Evolutionary conservation across 1,140 invertebrate species (phyloP).

Genomic region (Pseudomyrmex concolor): DNA sequence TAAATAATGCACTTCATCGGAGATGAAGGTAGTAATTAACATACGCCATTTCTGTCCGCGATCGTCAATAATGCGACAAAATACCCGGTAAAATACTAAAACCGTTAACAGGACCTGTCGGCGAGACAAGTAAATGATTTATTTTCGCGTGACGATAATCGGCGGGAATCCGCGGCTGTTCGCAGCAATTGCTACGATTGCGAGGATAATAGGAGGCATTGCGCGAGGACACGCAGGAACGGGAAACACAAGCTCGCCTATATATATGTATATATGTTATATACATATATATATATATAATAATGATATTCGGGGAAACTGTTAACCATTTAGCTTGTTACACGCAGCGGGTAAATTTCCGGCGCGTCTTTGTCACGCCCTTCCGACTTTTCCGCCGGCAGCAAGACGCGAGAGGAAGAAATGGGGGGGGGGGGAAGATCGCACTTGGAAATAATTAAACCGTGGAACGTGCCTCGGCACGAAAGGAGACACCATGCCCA

Average conservation of each 20-base stretch:
- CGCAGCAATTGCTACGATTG: constrained; percentile 28
- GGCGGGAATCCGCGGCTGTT: constrained; percentile 20
- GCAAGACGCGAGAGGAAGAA: neutral
- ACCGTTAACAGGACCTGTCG: neutral
- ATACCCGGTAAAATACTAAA: neutral
- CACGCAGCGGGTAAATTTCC: constrained; percentile 47
- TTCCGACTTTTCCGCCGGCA: constrained; percentile 60
- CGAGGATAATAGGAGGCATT: constrained; percentile 24
- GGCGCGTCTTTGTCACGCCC: constrained; percentile 21
- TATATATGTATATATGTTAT: neutral
- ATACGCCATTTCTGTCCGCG: neutral
- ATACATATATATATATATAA: no score
- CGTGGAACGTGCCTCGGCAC: constrained; percentile 49
- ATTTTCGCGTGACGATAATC: constrained; percentile 50
- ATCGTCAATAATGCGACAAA: constrained; percentile 1
- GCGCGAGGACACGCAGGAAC: constrained; percentile 13
- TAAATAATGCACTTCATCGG: neutral
- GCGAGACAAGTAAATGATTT: constrained; percentile 46
- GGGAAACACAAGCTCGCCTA: constrained; percentile 32
- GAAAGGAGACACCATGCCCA: constrained; percentile 45
- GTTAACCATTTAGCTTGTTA: constrained; percentile 51
- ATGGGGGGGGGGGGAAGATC: neutral
- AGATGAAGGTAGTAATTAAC: neutral
- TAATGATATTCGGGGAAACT: constrained; percentile 25
- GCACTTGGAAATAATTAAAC: constrained; percentile 68